Base-by-base conservation (phyloP, 2,113 vertebrate species). In the Notechis scutatus region DNA sequence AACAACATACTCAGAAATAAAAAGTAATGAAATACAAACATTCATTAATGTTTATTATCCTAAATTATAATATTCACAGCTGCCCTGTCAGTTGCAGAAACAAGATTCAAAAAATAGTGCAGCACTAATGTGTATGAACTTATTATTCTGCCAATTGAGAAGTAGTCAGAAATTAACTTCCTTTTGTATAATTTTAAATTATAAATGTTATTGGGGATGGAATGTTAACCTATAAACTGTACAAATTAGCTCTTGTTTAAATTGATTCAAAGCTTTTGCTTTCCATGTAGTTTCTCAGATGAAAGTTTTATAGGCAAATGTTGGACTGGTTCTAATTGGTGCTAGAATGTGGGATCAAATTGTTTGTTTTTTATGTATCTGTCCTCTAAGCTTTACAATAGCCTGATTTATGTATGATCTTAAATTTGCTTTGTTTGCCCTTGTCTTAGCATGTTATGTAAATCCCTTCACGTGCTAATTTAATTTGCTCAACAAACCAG, bases 201-300 rank as follows among this genome's bases (percentile, higher is more conserved):
- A 69, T 21, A 2, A 20, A 6, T 45, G 54, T 57, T 50, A 61
- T 52, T 52, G 23, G 64, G 86, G 50, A 86, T 52, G 23, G 29
- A 86, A 61, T 39, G 14, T 61, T 26, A 20, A n/a, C 24, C 47
- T 90, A 52, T 64, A 26, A 59, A 85, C 61, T 23, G 24, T 18
- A 34, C 45, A 90, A 93, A 93, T 90, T 90, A 90, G 45, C n/a
- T 93, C 88, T 56, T 86, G n/a, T 47, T 90, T 54, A 69, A 85
- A 57, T 11, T 89, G 87, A 89, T 89, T 85, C 57, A 81, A 20
- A 56, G 39, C 18, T 54, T 42, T 24, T 57, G 26, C 10, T 24
- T 85, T 74, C 57, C 15, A 5, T 34, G 11, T 9, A 3, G n/a
- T 23, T 26, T 81, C 24, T 29, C 5, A 42, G 24, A 89, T 45